Conservation (phyloP, 2,113 vertebrate genomes). For the Isurus oxyrinchus region DNA sequence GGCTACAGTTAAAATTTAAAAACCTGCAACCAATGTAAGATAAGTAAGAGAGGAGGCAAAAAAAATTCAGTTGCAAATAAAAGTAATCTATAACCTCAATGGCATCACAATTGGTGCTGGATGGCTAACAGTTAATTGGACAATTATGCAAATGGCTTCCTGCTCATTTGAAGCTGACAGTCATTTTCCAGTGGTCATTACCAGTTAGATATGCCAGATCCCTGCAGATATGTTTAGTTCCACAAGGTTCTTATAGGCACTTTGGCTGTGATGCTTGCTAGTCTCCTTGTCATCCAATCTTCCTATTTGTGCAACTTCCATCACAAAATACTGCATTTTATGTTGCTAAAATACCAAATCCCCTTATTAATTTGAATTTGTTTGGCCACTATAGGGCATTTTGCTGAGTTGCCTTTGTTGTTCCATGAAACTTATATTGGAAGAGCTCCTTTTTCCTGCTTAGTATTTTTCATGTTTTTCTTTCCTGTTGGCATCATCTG, state of each 20-base stretch:
- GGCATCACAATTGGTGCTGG: not conserved
- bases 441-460: not conserved
- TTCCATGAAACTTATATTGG: not conserved
- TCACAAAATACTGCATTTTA: not conserved
- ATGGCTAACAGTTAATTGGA: not conserved
- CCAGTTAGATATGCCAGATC: not conserved
- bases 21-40: not conserved
- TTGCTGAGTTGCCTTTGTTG: not conserved
- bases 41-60: not conserved
- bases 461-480: too few species aligned
- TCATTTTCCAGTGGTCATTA: not conserved
- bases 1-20: not conserved
- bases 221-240: not conserved
- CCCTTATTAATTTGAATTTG: not conserved
- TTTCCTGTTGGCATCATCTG: too few species aligned
- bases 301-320: not conserved
- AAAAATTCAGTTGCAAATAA: too few species aligned
- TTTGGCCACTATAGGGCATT: too few species aligned
- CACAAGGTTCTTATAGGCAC: not conserved
- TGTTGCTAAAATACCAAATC: not conserved
- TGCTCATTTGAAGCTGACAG: not conserved
- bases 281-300: not conserved
- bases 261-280: not conserved
- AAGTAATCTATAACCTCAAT: not conserved
- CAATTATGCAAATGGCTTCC: not conserved